Conservation (phyloP, 2,797 vertebrate genomes). For the Xyrichtys novacula region DNA sequence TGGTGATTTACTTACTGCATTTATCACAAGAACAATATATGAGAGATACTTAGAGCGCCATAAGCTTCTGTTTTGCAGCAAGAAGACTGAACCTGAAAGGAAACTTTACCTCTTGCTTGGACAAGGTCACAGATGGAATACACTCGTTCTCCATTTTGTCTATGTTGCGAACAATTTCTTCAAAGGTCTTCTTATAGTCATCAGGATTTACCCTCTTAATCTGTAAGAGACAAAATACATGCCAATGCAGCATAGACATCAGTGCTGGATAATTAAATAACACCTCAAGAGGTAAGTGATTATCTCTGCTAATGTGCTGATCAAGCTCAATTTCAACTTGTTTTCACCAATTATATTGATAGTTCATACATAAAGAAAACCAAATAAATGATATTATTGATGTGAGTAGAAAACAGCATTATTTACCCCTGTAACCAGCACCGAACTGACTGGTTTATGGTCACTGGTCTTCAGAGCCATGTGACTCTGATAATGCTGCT, state of each 20-base stretch:
- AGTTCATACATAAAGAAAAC: too few relatives aligned
- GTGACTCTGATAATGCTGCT: slow-evolving; percentile 93
- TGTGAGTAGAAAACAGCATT: too few relatives aligned
- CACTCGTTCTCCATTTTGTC: slow-evolving; percentile 98
- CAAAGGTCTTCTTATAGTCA: slow-evolving; percentile 91
- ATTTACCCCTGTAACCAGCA: slow-evolving; percentile 91
- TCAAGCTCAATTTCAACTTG: background rate
- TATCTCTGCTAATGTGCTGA: background rate
- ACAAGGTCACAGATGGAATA: slow-evolving; percentile 93
- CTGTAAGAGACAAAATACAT: slow-evolving; percentile 71
- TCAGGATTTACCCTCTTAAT: slow-evolving; percentile 92
- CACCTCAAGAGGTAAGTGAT: background rate
- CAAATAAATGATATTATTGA: too few relatives aligned
- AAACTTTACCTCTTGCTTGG: slow-evolving; percentile 88
- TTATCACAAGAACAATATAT: slow-evolving; percentile 1
- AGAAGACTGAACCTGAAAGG: background rate
- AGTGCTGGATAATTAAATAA: background rate
- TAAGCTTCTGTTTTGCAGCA: background rate
- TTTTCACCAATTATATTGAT: background rate
- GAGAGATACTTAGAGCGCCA: background rate
- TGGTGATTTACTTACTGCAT: slow-evolving; percentile 12
- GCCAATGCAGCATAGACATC: background rate
- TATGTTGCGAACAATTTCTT: slow-evolving; percentile 93
- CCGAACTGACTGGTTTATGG: slow-evolving; percentile 97
- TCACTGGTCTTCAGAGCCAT: slow-evolving; percentile 95